A percentile compares a stretch with the other conserved stretches of the same genome.
phyloP scores from a whole-genome alignment of 2,113 vertebrate genomes.

The Perognathus longimembris region DNA sequence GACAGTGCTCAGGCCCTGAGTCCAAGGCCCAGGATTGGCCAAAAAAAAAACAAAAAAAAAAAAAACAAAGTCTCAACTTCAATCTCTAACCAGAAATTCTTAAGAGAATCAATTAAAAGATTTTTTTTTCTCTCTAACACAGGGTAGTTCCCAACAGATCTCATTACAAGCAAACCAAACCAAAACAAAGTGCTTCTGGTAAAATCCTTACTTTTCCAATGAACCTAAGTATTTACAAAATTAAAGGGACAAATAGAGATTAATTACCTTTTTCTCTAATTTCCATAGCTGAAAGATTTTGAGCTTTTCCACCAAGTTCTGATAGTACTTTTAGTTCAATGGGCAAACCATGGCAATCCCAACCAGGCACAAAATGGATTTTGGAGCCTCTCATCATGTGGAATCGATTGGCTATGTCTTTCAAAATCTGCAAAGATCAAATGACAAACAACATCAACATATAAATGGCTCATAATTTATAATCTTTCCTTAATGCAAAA shows the following conservation, averaged over 20 bases:
- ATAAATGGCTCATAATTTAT: neutral
- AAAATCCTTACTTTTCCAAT: neutral
- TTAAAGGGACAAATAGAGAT: conserved; percentile 25
- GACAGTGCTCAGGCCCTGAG: no score
- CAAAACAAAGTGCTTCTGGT: neutral
- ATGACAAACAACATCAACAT: neutral
- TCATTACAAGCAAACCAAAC: neutral
- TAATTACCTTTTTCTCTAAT: conserved; percentile 93
- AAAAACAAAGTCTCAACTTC: conserved; percentile 34
- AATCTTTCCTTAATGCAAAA: neutral
- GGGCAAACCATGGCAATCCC: conserved; percentile 98
- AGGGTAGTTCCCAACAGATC: neutral
- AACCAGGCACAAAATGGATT: conserved; percentile 96
- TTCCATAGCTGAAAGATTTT: conserved; percentile 91
- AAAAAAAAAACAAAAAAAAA: no score
- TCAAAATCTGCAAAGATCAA: conserved; percentile 91
- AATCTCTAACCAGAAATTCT: neutral
- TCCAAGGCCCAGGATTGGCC: no score
- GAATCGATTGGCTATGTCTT: conserved; percentile 96
- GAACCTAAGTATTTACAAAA: neutral
- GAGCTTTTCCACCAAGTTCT: conserved; percentile 86
- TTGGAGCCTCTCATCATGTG: conserved; percentile 94
- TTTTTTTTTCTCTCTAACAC: neutral
- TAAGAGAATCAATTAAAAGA: conserved; percentile 30
- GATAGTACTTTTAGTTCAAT: conserved; percentile 96